Conservation (phyloP, 2,888 invertebrate species). For the Graphium colonna region DNA sequence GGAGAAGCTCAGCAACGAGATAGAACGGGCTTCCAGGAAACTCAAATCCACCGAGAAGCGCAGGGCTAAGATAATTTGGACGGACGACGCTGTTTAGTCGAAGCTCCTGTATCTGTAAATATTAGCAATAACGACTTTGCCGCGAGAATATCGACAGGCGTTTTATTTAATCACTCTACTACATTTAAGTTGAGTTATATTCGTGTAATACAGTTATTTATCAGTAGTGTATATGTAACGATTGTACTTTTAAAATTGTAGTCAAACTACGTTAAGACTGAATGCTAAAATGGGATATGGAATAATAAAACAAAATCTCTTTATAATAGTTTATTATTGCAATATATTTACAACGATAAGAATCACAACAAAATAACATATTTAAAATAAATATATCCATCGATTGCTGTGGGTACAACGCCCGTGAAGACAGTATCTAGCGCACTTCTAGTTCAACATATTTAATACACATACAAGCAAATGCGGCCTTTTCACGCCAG, state of each 20-base stretch:
- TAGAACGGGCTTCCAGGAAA: constrained; percentile 68
- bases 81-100: constrained; percentile 6
- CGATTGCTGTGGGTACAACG: constrained; percentile 2
- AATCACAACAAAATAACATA: constrained; percentile 72
- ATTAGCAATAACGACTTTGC: neutral
- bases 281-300: neutral
- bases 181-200: too few species aligned
- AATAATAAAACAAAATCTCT: neutral
- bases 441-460: too few species aligned
- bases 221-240: too few species aligned
- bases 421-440: too few species aligned
- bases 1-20: constrained; percentile 81
- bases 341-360: constrained; percentile 57
- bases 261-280: neutral
- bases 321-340: constrained; percentile 48
- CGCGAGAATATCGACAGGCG: too few species aligned
- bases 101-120: too few species aligned
- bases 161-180: too few species aligned
- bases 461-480: too few species aligned
- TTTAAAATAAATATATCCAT: constrained; percentile 57
- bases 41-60: constrained; percentile 14
- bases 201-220: too few species aligned
- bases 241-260: too few species aligned
- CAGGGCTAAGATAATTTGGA: constrained; percentile 25
- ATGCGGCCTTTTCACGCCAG: neutral